Conservation (phyloP, 2,797 vertebrate species). For the Adelosebastes latens region DNA sequence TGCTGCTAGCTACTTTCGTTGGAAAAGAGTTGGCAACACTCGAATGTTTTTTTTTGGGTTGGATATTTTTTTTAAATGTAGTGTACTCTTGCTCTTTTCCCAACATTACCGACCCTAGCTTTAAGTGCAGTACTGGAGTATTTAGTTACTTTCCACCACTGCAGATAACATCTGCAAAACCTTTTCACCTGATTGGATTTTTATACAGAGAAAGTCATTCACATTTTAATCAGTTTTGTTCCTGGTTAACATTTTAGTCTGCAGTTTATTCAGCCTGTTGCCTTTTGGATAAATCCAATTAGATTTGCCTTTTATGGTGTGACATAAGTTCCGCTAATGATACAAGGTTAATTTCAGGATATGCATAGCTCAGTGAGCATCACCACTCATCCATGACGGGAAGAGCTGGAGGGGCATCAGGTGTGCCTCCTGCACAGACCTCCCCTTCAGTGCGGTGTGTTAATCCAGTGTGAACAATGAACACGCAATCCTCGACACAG, state of each 20-base stretch:
- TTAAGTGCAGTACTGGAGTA: not conserved
- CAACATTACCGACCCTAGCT: fast-evolving
- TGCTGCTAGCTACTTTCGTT: not conserved
- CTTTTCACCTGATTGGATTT: not conserved
- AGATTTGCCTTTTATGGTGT: not conserved
- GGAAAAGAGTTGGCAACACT: not conserved
- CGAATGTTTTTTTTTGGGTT: too few species aligned
- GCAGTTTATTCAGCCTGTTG: not conserved
- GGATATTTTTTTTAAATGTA: not conserved
- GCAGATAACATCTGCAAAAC: not conserved
- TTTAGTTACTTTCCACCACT: not conserved
- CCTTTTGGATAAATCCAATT: not conserved
- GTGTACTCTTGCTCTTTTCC: not conserved
- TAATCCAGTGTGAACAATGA: constrained; percentile 54
- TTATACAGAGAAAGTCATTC: not conserved
- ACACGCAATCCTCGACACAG: constrained; percentile 41
- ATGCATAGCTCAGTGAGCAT: constrained; percentile 41
- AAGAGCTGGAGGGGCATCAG: constrained; percentile 64
- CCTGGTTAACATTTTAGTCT: not conserved
- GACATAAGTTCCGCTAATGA: constrained; percentile 30
- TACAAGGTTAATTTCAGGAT: constrained; percentile 43
- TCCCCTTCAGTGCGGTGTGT: constrained; percentile 10
- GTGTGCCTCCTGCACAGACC: constrained; percentile 42
- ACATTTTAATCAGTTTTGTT: not conserved
- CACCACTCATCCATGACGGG: constrained; percentile 43